Base-by-base conservation (phyloP, 2,888 invertebrate genomes). In the Mythimna lalbum region DNA sequence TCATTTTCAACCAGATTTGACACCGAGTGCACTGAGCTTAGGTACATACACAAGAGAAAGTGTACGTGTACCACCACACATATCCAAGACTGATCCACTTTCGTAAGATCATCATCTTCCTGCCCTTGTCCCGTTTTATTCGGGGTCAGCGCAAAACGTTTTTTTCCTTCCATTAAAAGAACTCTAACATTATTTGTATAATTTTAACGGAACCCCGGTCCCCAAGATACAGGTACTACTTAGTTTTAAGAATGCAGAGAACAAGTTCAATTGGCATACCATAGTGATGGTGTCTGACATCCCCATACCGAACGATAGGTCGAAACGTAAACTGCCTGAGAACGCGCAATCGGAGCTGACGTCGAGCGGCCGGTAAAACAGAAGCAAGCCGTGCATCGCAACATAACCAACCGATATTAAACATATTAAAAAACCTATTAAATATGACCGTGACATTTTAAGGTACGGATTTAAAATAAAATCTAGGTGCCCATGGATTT, bases 201-300 rank as follows among this genome's bases (percentile, higher is more conserved):
- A n/a, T n/a, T n/a, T n/a, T n/a, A n/a, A n/a, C n/a, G n/a, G n/a
- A n/a, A n/a, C n/a, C n/a, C n/a, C n/a, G n/a, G n/a, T n/a, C n/a
- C n/a, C n/a, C n/a, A n/a, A n/a, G n/a, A n/a, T n/a, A n/a, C n/a
- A n/a, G n/a, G n/a, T n/a, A n/a, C n/a, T n/a, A n/a, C n/a, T n/a
- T n/a, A n/a, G n/a, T n/a, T n/a, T n/a, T n/a, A 52, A 27, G 23
- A 47, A 19, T 73, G 31, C 14, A 14, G 27, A 21, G 21, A 47
- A 47, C 12, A 36, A 19, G 14, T 36, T 27, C 43, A 0, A 49
- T 33, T 31, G 19, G 87, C 89, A 56, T 84, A 94, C 95, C 92
- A 95, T 81, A 21, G 94, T 94, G 17, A 92, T 89, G 5, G 95
- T 95, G 75, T 95, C 95, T 0, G 95, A 93, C 93, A 95, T 93